A percentile compares a stretch with the other conserved stretches of the same genome.
phyloP scores from a whole-genome alignment of 2,113 vertebrate species.

The Corythornis cristatus region DNA sequence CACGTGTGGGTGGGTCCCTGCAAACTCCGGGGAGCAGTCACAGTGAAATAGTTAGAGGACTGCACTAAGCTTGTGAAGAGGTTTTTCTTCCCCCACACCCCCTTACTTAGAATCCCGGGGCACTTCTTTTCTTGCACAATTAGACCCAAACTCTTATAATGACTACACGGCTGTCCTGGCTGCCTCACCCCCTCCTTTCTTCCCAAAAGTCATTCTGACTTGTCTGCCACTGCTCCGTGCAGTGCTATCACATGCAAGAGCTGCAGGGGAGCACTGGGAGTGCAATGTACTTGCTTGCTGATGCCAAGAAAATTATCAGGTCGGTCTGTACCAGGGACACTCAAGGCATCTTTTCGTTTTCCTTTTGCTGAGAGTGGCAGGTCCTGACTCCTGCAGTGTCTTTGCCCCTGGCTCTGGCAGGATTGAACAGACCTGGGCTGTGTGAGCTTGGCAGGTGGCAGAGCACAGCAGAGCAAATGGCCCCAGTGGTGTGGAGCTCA shows the following conservation, averaged over 20 bases:
- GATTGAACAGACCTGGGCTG: neutral
- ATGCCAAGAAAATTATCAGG: neutral
- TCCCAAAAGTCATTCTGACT: neutral
- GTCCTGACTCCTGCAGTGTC: neutral
- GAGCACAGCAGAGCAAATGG: neutral
- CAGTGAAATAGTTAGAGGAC: rapidly evolving
- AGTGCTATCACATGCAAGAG: rapidly evolving
- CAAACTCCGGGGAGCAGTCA: rapidly evolving
- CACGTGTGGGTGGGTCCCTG: neutral
- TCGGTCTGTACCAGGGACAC: neutral
- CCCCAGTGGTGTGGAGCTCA: rapidly evolving
- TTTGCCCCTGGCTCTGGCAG: neutral
- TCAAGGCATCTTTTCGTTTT: neutral
- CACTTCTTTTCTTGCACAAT: neutral
- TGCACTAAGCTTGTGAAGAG: neutral
- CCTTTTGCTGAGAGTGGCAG: neutral
- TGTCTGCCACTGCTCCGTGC: neutral
- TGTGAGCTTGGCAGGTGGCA: rapidly evolving
- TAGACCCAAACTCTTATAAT: neutral
- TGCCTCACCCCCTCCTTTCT: neutral
- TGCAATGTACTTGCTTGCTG: neutral
- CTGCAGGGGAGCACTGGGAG: neutral
- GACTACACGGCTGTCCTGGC: rapidly evolving
- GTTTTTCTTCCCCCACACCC: too few relatives aligned
- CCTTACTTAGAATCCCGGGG: neutral